A percentile compares a stretch with the other conserved stretches of the same genome.
These are phyloP conservation scores for Emydocephalus ijimae DNA, from an alignment of 2,113 vertebrate species.

Conservation along the genomic window DNA sequence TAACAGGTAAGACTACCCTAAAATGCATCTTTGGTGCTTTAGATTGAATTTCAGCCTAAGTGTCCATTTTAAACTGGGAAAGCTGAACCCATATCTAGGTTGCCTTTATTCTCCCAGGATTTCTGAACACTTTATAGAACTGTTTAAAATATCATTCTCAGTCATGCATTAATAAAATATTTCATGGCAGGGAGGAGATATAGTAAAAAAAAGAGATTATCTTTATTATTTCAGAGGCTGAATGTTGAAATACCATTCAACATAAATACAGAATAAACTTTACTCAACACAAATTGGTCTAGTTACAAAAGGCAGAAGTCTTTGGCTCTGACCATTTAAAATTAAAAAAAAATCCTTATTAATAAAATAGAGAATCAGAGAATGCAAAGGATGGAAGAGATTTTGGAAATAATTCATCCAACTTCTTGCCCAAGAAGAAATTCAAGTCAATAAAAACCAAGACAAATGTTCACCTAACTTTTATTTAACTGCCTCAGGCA, in stretches of 20 bases:
- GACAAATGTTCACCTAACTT: background rate
- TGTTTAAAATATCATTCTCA: background rate
- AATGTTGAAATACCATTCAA: constrained; percentile 11
- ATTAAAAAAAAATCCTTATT: background rate
- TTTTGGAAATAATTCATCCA: background rate
- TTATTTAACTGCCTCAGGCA: background rate
- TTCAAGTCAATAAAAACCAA: background rate
- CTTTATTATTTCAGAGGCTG: constrained; percentile 33
- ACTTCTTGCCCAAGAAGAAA: background rate
- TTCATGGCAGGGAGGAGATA: background rate
- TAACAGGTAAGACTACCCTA: background rate
- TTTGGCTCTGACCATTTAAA: background rate
- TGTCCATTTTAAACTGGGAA: background rate
- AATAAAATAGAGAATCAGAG: background rate
- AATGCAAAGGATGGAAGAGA: background rate
- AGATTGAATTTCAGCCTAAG: background rate
- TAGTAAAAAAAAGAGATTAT: background rate
- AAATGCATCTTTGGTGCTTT: background rate
- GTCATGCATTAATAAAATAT: background rate
- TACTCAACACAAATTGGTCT: constrained; percentile 2
- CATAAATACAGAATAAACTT: constrained; percentile 49
- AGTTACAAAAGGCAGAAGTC: background rate
- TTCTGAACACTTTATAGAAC: constrained; percentile 5
- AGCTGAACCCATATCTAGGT: background rate
- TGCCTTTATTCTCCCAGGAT: background rate